Evolutionary conservation across 2,888 invertebrate species (phyloP), one percentile per base, ranked within the genome.

Genomic region (Leptopilina syphax): DNA sequence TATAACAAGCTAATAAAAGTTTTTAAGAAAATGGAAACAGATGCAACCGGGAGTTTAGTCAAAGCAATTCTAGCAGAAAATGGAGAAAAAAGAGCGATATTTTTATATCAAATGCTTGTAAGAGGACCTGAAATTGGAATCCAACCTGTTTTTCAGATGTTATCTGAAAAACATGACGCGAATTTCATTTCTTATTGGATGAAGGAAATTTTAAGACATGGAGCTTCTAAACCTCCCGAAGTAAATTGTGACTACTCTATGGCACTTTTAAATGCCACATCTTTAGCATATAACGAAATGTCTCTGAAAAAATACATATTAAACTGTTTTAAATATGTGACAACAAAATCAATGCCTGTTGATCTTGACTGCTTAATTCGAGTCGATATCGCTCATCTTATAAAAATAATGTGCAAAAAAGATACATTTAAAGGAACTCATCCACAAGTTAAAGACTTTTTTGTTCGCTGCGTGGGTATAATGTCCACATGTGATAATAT

Each of bases 341-440:
- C 13, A 9, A 7, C 44, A 44, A 44, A 44, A 2, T 27, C 66
- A 24, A 34, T 79, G 4, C 67, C 76, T 24, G 34, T 50, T 24
- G 41, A 67, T 44, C 12, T 80, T 6, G 41, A 70, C 18, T 82
- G 83, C 50, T 63, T 81, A 12, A 73, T 85, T 10, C 80, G 86
- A 24, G 77, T 85, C 7, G 87, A 87, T 78, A 85, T 87, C 12
- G 85, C 86, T 0, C 87, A 87, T 77, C 67, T 87, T 7, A 85
- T 87, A 0, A 85, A 85, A 50, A 44, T 83, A 8, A 82, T 87
- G 8, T 70, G 80, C 9, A 63, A 81, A 3, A 84, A 83, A 83
- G 60, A 24, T 8, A 82, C 83, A 67, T 84, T 85, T 54, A 76
- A 63, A 18, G 77, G 77, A 4, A 77, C 79, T 54, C 13, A 54